A percentile compares a stretch with the other conserved stretches of the same genome.
These are phyloP conservation scores for Caenorhabditis sp. DNA, from an alignment of 2,888 invertebrate species.

Conservation along the genomic window DNA sequence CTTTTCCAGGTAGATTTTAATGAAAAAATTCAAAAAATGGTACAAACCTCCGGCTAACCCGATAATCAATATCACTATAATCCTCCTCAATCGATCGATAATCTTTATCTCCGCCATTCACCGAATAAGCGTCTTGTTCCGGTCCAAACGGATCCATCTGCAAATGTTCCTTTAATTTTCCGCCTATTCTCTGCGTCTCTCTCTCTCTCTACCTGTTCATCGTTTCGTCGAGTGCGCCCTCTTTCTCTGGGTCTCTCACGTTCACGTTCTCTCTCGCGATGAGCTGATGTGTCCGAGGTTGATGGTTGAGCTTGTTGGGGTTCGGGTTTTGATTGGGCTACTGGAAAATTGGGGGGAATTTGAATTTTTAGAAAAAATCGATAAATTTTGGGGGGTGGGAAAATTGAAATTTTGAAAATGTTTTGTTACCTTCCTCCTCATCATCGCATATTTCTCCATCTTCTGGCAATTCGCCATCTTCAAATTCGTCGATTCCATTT, in stretches of 20 bases:
- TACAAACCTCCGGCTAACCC: conserved; percentile 7
- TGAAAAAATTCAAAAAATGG: background rate
- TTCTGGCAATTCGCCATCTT: conserved; percentile 69
- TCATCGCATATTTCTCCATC: conserved; percentile 69
- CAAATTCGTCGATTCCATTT: conserved; percentile 45
- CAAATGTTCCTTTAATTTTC: conserved; percentile 7
- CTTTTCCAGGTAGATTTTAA: too few relatives aligned
- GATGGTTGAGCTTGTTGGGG: too few relatives aligned
- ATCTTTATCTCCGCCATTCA: conserved; percentile 19
- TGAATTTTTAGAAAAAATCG: background rate
- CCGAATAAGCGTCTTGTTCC: conserved; percentile 20
- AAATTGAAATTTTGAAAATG: background rate
- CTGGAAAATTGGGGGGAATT: background rate
- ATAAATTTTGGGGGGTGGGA: background rate
- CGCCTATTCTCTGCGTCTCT: conserved; percentile 5
- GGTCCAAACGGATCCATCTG: conserved; percentile 35
- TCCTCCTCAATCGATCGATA: conserved; percentile 30
- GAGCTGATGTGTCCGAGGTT: too few relatives aligned
- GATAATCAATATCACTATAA: conserved; percentile 28
- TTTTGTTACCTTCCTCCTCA: conserved; percentile 52
- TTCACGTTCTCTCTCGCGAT: conserved; percentile 12
- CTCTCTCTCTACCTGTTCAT: conserved; percentile 2
- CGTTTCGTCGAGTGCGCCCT: background rate
- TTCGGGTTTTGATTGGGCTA: too few relatives aligned
- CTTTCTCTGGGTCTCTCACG: conserved; percentile 4